phyloP scores from a whole-genome alignment of 2,888 invertebrate species.

The Lathronympha strigana region DNA sequence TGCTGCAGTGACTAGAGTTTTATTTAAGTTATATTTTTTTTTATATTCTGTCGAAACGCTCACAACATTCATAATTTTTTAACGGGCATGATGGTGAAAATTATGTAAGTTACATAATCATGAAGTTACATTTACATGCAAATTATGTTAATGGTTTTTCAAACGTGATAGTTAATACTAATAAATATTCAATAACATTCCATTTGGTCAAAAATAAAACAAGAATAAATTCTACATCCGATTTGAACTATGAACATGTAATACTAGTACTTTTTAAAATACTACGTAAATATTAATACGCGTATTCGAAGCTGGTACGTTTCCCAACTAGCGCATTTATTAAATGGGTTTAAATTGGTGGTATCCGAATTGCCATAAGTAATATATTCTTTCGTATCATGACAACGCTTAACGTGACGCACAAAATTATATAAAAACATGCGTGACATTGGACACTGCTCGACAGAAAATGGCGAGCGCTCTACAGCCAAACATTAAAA shows the following conservation, averaged over 20 bases:
- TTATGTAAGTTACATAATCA: constrained; percentile 44
- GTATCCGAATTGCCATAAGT: too few relatives aligned
- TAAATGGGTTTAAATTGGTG: background rate
- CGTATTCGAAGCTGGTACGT: constrained; percentile 14
- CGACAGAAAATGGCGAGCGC: too few relatives aligned
- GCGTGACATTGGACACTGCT: too few relatives aligned
- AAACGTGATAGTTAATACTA: constrained; percentile 20
- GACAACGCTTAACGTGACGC: too few relatives aligned
- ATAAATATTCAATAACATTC: constrained; percentile 32
- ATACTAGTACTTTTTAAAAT: constrained; percentile 37
- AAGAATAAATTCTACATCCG: constrained; percentile 31
- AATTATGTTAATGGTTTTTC: constrained; percentile 20
- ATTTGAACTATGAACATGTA: constrained; percentile 29
- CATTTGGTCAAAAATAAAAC: constrained; percentile 38
- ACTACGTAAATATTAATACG: constrained; percentile 25
- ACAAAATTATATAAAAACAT: too few relatives aligned
- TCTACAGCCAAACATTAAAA: too few relatives aligned
- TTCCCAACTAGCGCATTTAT: constrained; percentile 1
- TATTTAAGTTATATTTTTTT: constrained; percentile 44
- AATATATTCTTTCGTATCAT: too few relatives aligned
- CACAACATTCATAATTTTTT: constrained; percentile 53
- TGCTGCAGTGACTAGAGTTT: constrained; percentile 78
- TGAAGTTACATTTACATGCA: constrained; percentile 6
- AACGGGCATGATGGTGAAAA: constrained; percentile 53
- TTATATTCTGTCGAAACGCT: constrained; percentile 45